Evolutionary conservation across 2,797 vertebrate genomes (phyloP), one percentile per base, ranked within the genome.

Genomic region (Enteromius unitaeniatus): DNA sequence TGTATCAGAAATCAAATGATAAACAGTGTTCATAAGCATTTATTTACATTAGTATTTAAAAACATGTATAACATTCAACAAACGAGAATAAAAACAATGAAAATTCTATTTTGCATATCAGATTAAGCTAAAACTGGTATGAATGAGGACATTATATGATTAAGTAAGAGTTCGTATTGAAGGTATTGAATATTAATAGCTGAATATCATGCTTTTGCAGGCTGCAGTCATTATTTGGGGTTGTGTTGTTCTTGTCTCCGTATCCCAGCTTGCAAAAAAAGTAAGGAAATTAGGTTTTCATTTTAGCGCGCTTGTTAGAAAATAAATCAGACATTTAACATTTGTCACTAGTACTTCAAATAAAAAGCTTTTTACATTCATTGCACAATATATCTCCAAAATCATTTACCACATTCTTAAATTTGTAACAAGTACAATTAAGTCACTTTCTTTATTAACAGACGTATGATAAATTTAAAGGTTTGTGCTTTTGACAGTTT

Each of bases 401-500:
- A 81, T 17, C 13, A 14, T 49, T 62, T 19, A 28, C 6, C 26
- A 62, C 9, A 68, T 6, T 34, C 5, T 31, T 23, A 0, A 68
- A 47, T 5, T 45, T n/a, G 37, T 53, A 34, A 55, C n/a, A 15
- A 82, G 6, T 64, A 78, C 17, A 2, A 75, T 85, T 31, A 76
- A 83, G 88, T 78, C 45, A 72, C 84, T 82, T 89, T 78, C 72
- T 34, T 47, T 81, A 70, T 73, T 79, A 85, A 58, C 65, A 72
- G 69, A 83, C 82, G 19, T 8, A 82, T 76, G 15, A 65, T 74
- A 7, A 10, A 21, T 53, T 91, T 92, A 92, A 94, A 93, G 90
- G 90, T 92, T 95, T 95, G 92, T 94, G 93, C 94, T 95, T 94
- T 92, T 83, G 86, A 91, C 73, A 89, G 81, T 91, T 84, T 93